phyloP scores from a whole-genome alignment of 1,140 invertebrate genomes.

The Pararge aegeria region DNA sequence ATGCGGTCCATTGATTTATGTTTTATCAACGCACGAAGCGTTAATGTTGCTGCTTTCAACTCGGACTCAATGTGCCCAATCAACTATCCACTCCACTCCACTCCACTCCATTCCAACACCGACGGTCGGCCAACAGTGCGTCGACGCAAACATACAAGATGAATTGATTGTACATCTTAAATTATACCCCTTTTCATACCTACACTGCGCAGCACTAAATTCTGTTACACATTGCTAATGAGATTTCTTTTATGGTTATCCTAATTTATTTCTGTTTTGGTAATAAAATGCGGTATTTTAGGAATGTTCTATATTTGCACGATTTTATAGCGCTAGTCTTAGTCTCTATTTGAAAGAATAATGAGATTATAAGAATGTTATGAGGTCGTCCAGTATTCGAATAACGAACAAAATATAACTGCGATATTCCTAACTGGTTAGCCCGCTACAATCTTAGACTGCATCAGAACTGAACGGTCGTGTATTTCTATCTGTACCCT shows the following conservation, averaged over 20 bases:
- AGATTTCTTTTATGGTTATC: neutral
- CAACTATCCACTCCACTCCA: slow-evolving; percentile 6
- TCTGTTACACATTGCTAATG: neutral
- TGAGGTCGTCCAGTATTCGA: no score
- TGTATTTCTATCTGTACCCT: no score
- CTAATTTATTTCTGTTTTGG: neutral
- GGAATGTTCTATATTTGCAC: no score
- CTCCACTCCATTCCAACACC: neutral
- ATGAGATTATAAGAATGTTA: no score
- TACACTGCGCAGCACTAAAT: neutral
- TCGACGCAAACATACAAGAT: slow-evolving; percentile 28
- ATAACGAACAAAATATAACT: no score
- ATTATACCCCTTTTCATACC: slow-evolving; percentile 13
- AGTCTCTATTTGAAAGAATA: no score
- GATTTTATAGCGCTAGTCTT: no score
- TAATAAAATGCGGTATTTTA: no score
- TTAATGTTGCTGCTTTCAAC: slow-evolving; percentile 33
- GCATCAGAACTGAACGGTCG: no score
- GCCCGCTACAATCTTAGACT: no score
- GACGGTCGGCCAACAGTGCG: neutral
- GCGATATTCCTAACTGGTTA: no score
- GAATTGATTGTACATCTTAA: slow-evolving; percentile 27
- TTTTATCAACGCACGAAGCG: slow-evolving; percentile 36
- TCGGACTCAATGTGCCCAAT: slow-evolving; percentile 31
- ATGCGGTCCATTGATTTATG: slow-evolving; percentile 41